Base-by-base conservation (phyloP, 2,113 vertebrate species). In the Toxotes jaculatrix region DNA sequence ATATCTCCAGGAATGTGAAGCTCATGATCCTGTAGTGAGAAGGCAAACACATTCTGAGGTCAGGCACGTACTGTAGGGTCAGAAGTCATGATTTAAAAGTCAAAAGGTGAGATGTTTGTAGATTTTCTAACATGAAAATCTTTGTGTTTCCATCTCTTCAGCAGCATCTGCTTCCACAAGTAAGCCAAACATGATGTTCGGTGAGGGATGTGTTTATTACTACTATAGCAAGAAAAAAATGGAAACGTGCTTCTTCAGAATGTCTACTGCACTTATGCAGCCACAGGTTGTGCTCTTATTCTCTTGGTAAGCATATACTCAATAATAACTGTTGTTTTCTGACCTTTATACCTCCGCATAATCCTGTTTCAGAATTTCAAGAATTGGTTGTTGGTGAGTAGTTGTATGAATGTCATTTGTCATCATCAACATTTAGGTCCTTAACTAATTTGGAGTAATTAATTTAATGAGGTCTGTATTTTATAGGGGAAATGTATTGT, bases 141-240 rank as follows among this genome's bases (percentile, higher is more conserved):
- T 62, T 21, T 16, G 9, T 42, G 27, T 27, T 47, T 72, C 27
- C 42, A 56, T 36, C 43, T 74, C 31, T 49, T 47, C 5, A 49
- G 74, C 23, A 36, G 40, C 43, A 27, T 78, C 77, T 74, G 42
- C 38, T 60, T 21, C 40, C 47, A 60, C 49, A 19, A 27, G 27
- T 21, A 68, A 73, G 36, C 12, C 19, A 73, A 67, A 72, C 27
- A 63, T 42, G 59, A 71, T 66, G 62, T 51, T 72, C 21, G 27
- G 27, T 32, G 4, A 59, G 40, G 40, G 9, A 7, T 16, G 45
- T 36, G 19, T 36, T 64, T 19, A 49, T 55, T 19, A 27, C 4
- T 31, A 56, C 21, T 9, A 27, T 36, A 43, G 34, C 36, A 43
- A 42, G 2, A 56, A 42, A 75, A 75, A 72, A 59, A n/a, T 19